Percentiles rank a stretch among this genome's conserved stretches.
These are phyloP conservation scores for Andinoacara biseriatus DNA, from an alignment of 2,113 vertebrate species.

Conservation along the genomic window DNA sequence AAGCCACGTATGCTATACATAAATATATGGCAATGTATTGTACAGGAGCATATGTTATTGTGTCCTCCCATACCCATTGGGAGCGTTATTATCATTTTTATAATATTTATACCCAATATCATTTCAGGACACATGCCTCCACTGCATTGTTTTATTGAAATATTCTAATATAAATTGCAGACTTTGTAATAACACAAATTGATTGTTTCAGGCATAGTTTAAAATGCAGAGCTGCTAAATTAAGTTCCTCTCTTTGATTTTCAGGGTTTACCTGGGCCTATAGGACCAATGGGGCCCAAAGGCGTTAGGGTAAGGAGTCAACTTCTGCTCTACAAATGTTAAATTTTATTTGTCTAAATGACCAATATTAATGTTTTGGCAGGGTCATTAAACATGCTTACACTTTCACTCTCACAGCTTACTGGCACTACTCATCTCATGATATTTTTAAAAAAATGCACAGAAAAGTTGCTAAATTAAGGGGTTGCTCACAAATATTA, in stretches of 20 bases:
- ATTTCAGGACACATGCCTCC: not conserved
- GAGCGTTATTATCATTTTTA: not conserved
- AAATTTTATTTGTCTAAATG: slow-evolving; percentile 7
- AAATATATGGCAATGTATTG: not conserved
- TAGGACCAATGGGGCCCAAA: slow-evolving; percentile 94
- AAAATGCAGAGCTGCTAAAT: not conserved
- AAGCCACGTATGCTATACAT: not conserved
- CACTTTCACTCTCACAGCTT: not conserved
- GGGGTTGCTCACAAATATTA: not conserved
- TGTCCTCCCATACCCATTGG: not conserved
- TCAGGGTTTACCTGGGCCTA: slow-evolving; percentile 95
- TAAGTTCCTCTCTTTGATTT: slow-evolving; percentile 78
- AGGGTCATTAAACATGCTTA: slow-evolving; percentile 10
- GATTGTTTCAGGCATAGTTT: not conserved
- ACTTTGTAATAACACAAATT: not conserved
- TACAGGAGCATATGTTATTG: not conserved
- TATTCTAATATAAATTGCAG: not conserved
- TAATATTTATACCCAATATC: not conserved
- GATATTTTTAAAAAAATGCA: not conserved
- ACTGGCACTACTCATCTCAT: not conserved
- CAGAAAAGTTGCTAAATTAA: not conserved
- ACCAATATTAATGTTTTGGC: slow-evolving; percentile 20
- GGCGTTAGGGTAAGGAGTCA: slow-evolving; percentile 91
- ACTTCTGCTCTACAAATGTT: not conserved
- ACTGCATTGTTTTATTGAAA: not conserved